phyloP scores from a whole-genome alignment of 2,113 vertebrate genomes.

The Talpa occidentalis region DNA sequence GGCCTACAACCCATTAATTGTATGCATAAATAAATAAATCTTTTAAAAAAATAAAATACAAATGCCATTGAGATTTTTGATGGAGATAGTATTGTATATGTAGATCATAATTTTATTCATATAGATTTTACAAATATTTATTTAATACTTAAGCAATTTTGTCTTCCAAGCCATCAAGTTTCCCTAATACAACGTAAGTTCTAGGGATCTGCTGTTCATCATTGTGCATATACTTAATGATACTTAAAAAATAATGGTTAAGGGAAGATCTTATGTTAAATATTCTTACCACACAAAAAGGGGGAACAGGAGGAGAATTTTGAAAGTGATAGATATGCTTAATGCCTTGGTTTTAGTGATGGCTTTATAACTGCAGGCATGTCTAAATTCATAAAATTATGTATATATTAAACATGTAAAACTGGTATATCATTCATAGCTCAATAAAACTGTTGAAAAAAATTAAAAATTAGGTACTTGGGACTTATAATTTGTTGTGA shows the following conservation, averaged over 20 bases:
- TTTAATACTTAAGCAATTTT: neutral
- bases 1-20: no score
- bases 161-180: neutral
- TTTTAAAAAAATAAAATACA: no score
- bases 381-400: neutral
- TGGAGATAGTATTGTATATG: neutral
- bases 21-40: no score
- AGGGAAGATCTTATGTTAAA: neutral
- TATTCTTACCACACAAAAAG: neutral
- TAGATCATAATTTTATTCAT: no score
- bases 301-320: neutral
- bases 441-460: neutral
- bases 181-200: neutral
- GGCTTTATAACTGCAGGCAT: neutral
- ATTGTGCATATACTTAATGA: neutral
- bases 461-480: neutral
- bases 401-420: neutral
- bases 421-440: no score
- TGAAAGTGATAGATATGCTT: neutral
- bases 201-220: fast-evolving
- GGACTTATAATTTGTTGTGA: neutral
- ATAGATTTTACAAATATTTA: no score
- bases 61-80: fast-evolving
- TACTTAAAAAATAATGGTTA: neutral
- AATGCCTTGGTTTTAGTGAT: neutral